Evolutionary conservation across 2,113 vertebrate genomes (phyloP).

Genomic region (Protomyctophum bolini): DNA sequence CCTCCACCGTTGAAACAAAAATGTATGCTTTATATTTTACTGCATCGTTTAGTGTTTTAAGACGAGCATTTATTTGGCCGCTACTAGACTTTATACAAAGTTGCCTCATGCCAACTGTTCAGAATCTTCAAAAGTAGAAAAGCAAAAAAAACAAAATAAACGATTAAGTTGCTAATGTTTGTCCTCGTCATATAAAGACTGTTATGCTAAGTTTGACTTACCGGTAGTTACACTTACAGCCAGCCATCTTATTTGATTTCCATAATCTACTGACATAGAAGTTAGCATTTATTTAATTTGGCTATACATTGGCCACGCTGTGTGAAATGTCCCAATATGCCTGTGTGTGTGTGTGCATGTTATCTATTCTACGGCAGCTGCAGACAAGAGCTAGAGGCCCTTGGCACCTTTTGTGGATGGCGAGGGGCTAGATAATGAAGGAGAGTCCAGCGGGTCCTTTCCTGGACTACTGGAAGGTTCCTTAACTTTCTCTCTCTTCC

Average conservation of each 20-base stretch:
- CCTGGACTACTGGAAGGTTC: constrained; percentile 97
- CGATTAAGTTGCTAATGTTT: constrained; percentile 9
- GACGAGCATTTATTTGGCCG: background rate
- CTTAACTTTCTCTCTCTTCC: constrained; percentile 84
- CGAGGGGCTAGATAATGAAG: constrained; percentile 96
- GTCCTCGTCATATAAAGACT: constrained; percentile 4
- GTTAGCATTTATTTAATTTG: constrained; percentile 62
- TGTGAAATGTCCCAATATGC: constrained; percentile 94
- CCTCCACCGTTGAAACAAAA: constrained; percentile 8
- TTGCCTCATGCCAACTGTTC: background rate
- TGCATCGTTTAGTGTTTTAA: constrained; percentile 23
- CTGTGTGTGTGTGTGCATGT: constrained; percentile 93
- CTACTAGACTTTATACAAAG: background rate
- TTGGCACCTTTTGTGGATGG: constrained; percentile 92
- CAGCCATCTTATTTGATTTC: constrained; percentile 10
- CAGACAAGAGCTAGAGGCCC: constrained; percentile 93
- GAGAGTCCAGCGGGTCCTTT: constrained; percentile 94
- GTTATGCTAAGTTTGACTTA: constrained; percentile 8
- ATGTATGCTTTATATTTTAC: constrained; percentile 4
- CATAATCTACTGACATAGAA: constrained; percentile 37
- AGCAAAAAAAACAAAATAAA: background rate
- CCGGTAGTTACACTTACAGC: constrained; percentile 6
- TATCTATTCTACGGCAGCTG: constrained; percentile 97
- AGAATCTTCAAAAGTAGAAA: background rate
- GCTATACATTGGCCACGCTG: constrained; percentile 76